These are phyloP conservation scores for Poicephalus meyeri DNA, from an alignment of 2,113 vertebrate species.

Conservation along the genomic window DNA sequence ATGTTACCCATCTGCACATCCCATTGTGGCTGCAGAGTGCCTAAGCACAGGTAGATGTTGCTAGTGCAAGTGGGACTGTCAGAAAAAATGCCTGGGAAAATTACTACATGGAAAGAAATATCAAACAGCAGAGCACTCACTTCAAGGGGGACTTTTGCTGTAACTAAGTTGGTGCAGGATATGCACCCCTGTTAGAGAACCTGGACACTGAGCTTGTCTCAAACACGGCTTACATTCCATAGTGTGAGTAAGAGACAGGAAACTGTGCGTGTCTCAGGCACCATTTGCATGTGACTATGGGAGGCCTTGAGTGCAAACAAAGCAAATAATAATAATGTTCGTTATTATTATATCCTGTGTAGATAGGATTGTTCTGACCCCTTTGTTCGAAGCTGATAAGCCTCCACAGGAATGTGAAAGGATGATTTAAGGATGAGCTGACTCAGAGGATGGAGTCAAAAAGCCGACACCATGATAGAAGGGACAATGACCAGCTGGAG, in stretches of 20 bases:
- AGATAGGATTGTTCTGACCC: neutral
- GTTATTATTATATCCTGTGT: neutral
- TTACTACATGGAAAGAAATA: neutral
- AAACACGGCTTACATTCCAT: neutral
- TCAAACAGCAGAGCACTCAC: neutral
- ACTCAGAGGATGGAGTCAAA: neutral
- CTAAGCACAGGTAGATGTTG: fast-evolving
- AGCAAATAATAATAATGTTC: neutral
- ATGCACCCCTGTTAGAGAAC: neutral
- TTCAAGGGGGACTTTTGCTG: neutral
- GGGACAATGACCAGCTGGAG: neutral
- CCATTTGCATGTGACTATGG: neutral
- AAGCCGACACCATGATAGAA: neutral
- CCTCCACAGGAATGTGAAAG: neutral
- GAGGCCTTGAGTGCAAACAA: neutral
- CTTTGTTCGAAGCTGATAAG: neutral
- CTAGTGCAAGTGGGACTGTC: neutral
- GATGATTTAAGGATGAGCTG: neutral
- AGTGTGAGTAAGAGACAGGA: neutral
- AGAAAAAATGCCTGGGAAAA: neutral
- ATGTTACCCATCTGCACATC: neutral
- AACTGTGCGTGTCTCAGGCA: neutral
- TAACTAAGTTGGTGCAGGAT: neutral
- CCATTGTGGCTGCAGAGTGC: neutral
- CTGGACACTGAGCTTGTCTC: neutral